These are phyloP conservation scores for Sclerodermus sp. DNA, from an alignment of 2,888 invertebrate genomes.

Conservation along the genomic window DNA sequence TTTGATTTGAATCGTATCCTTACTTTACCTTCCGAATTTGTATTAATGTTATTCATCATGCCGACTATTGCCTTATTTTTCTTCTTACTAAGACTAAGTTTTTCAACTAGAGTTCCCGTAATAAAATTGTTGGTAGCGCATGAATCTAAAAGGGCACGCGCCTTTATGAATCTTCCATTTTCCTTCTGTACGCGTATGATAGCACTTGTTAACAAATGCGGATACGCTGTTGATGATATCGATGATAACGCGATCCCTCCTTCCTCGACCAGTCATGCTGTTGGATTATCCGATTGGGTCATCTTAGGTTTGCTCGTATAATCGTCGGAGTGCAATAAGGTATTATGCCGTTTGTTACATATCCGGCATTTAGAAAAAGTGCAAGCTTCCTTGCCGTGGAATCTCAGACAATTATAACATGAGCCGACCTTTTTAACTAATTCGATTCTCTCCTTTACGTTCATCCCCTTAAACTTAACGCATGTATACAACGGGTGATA, in stretches of 20 bases:
- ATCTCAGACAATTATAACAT: constrained; percentile 20
- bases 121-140: constrained; percentile 8
- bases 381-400: constrained; percentile 9
- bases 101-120: neutral
- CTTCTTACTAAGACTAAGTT: neutral
- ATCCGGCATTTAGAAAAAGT: constrained; percentile 12
- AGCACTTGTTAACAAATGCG: constrained; percentile 4
- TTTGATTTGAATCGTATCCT: neutral
- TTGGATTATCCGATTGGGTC: neutral
- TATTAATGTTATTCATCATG: neutral
- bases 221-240: neutral
- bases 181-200: constrained; percentile 1
- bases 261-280: no score
- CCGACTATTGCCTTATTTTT: neutral
- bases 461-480: no score
- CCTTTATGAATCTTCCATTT: neutral
- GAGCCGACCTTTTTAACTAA: constrained; percentile 6
- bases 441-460: no score
- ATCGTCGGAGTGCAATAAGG: neutral
- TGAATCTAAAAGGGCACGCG: constrained; percentile 7
- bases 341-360: constrained; percentile 17
- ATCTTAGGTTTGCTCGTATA: neutral
- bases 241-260: neutral
- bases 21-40: neutral
- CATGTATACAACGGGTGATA: no score